A percentile compares a stretch with the other conserved stretches of the same genome.
These are phyloP conservation scores for Alectoris magna DNA, from an alignment of 2,797 vertebrate species.

Conservation along the genomic window DNA sequence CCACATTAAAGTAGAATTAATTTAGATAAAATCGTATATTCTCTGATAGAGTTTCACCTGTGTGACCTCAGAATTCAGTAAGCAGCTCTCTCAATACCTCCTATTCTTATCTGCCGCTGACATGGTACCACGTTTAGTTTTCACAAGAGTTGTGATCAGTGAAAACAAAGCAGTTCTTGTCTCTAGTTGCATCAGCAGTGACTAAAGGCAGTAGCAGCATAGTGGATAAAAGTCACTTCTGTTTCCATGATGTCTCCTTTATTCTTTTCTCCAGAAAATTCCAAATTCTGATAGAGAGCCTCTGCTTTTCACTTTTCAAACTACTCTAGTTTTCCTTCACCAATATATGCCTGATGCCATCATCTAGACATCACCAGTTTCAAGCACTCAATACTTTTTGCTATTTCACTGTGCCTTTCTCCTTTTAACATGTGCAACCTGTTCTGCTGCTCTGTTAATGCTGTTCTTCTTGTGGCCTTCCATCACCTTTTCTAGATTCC, in stretches of 20 bases:
- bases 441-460: background rate
- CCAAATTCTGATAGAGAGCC: background rate
- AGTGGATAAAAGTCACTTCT: background rate
- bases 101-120: background rate
- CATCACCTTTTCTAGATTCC: background rate
- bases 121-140: accelerated
- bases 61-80: background rate
- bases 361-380: background rate
- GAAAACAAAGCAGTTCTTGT: background rate
- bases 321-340: background rate
- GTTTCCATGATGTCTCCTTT: background rate
- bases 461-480: background rate
- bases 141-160: background rate
- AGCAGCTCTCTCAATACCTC: background rate
- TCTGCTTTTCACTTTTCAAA: background rate
- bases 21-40: background rate
- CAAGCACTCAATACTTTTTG: background rate
- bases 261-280: background rate
- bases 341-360: background rate
- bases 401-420: background rate
- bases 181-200: background rate
- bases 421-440: accelerated
- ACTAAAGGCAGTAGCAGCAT: background rate
- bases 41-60: background rate
- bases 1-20: background rate